Evolutionary conservation across 2,113 vertebrate genomes (phyloP).

Genomic region (Felis chaus): DNA sequence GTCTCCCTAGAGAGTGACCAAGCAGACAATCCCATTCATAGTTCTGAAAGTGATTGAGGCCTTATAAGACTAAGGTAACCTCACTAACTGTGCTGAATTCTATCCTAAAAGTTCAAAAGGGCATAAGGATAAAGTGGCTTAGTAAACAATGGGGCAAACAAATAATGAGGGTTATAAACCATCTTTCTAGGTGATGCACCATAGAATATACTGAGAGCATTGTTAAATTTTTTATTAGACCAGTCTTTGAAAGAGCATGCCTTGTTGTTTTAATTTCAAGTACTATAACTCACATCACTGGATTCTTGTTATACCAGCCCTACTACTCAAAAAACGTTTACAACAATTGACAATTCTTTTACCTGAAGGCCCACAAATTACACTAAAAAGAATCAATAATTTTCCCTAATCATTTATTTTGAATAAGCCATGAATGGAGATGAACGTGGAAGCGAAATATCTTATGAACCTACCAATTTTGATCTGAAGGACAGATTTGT

Average conservation of each 20-base stretch:
- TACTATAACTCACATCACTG: conserved; percentile 30
- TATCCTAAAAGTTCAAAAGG: conserved; percentile 43
- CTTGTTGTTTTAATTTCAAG: conserved; percentile 50
- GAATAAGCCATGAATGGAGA: conserved; percentile 47
- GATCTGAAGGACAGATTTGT: conserved; percentile 68
- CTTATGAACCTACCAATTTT: conserved; percentile 52
- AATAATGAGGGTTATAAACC: conserved; percentile 26
- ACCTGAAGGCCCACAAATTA: neutral
- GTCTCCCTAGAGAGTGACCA: neutral
- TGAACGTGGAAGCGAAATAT: conserved; percentile 63
- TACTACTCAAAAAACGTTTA: conserved; percentile 35
- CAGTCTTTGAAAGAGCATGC: conserved; percentile 23
- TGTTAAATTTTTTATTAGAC: conserved; percentile 73
- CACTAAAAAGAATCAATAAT: neutral
- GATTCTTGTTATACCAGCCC: conserved; percentile 64
- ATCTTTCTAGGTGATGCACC: conserved; percentile 31
- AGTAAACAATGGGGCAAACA: conserved; percentile 58
- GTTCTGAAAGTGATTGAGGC: neutral
- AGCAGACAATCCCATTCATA: neutral
- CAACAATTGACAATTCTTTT: conserved; percentile 28
- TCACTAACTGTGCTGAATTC: neutral
- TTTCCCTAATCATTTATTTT: conserved; percentile 56
- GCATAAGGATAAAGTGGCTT: neutral
- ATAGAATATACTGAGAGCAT: conserved; percentile 57
- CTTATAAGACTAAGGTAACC: neutral